These are phyloP conservation scores for Cheilinus undulatus DNA, from an alignment of 2,113 vertebrate genomes.

Conservation along the genomic window DNA sequence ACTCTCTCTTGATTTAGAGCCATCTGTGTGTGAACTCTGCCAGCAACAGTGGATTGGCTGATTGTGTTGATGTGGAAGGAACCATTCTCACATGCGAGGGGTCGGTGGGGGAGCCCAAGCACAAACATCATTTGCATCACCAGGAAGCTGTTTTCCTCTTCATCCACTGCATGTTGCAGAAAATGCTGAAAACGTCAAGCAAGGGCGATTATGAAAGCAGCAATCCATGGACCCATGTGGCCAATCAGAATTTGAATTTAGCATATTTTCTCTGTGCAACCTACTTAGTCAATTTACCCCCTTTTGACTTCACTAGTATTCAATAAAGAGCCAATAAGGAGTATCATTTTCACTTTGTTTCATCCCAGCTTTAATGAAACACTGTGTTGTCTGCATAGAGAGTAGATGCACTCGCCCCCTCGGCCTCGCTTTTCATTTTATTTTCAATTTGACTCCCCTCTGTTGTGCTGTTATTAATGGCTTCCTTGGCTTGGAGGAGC, in stretches of 20 bases:
- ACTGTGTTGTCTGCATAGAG: slow-evolving; percentile 32
- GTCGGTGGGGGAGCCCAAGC: slow-evolving; percentile 44
- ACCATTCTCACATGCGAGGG: slow-evolving; percentile 48
- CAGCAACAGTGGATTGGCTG: slow-evolving; percentile 39
- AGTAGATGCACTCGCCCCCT: slow-evolving; percentile 40
- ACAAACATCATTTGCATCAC: slow-evolving; percentile 65
- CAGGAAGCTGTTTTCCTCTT: slow-evolving; percentile 58
- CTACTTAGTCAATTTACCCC: slow-evolving; percentile 76
- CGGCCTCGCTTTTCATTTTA: slow-evolving; percentile 26
- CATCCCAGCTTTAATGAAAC: slow-evolving; percentile 34
- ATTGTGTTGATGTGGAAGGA: slow-evolving; percentile 56
- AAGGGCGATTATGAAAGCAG: slow-evolving; percentile 70
- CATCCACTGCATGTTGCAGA: slow-evolving; percentile 55
- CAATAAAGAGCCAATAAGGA: slow-evolving; percentile 56
- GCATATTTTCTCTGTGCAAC: slow-evolving; percentile 68
- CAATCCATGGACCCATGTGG: slow-evolving; percentile 66
- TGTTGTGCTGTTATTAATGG: slow-evolving; percentile 50
- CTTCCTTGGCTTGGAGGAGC: slow-evolving; percentile 30
- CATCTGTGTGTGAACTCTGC: slow-evolving; percentile 38
- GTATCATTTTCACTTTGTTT: slow-evolving; percentile 30
- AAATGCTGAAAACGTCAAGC: slow-evolving; percentile 66
- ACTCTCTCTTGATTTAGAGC: slow-evolving; percentile 48
- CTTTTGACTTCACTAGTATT: slow-evolving; percentile 66
- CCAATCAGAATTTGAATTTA: slow-evolving; percentile 68
- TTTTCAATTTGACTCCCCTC: slow-evolving; percentile 40